Percentiles rank a stretch among this genome's conserved stretches.
Conservation (phyloP, 2,888 invertebrate genomes). For the Lomographa bimaculata region DNA sequence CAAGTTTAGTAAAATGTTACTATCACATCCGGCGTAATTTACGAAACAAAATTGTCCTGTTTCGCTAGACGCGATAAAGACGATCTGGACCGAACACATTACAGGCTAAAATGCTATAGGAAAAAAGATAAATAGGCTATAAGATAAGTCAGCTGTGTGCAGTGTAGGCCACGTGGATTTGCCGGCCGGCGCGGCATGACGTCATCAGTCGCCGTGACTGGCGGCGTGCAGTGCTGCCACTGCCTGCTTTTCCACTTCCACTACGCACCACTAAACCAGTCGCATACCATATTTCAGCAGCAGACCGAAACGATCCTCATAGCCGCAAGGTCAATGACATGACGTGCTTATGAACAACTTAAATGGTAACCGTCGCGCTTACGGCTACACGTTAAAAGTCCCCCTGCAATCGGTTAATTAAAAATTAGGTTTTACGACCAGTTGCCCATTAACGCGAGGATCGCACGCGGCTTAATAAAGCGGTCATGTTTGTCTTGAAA, state of each 20-base stretch:
- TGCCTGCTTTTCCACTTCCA: conserved; percentile 42
- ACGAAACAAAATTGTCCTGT: conserved; percentile 19
- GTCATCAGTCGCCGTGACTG: conserved; percentile 56
- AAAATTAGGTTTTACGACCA: conserved; percentile 15
- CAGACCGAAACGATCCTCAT: conserved; percentile 65
- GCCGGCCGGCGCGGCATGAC: conserved; percentile 37
- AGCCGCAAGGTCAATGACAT: conserved; percentile 69
- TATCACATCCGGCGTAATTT: conserved; percentile 20
- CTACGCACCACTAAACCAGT: conserved; percentile 62
- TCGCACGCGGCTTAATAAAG: not conserved
- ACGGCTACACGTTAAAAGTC: conserved; percentile 35
- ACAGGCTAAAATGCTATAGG: too few species aligned
- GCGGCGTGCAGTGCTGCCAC: conserved; percentile 39
- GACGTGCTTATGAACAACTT: conserved; percentile 39
- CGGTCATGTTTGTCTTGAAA: conserved; percentile 1
- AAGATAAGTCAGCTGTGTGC: conserved; percentile 13
- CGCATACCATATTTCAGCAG: conserved; percentile 68
- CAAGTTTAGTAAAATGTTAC: too few species aligned
- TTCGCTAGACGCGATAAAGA: conserved; percentile 13
- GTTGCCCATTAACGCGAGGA: conserved; percentile 4
- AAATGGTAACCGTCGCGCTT: conserved; percentile 44
- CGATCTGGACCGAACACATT: conserved; percentile 14
- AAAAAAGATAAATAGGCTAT: conserved; percentile 12
- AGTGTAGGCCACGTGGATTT: conserved; percentile 62
- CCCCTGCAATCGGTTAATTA: conserved; percentile 18